Evolutionary conservation across 2,797 vertebrate genomes (phyloP).

Genomic region (Coracias cyanogaster): DNA sequence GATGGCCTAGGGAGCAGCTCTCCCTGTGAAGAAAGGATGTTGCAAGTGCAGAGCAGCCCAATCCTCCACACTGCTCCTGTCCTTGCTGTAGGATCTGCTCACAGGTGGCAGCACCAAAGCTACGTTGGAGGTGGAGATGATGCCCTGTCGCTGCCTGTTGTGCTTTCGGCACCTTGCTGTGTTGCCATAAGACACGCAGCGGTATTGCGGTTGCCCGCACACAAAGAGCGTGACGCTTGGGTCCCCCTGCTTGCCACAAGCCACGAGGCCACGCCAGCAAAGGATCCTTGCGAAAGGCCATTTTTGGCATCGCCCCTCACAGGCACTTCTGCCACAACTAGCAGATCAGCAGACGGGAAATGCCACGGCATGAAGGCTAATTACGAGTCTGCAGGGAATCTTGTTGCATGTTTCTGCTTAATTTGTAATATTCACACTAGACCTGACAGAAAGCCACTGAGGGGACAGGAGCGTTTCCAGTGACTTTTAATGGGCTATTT

Average conservation of each 20-base stretch:
- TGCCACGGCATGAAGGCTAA: accelerated
- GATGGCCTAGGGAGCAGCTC: not conserved
- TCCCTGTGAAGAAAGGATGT: not conserved
- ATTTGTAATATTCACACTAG: conserved; percentile 37
- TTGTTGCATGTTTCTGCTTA: not conserved
- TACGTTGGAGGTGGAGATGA: not conserved
- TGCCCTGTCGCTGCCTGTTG: accelerated
- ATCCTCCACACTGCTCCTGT: not conserved
- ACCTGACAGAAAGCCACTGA: conserved; percentile 16
- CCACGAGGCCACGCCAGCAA: accelerated
- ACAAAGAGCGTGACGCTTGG: accelerated
- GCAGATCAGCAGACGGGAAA: not conserved
- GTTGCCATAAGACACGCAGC: accelerated
- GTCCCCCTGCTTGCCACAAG: accelerated
- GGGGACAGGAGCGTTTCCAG: not conserved
- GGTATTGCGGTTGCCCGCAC: accelerated
- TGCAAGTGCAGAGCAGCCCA: accelerated
- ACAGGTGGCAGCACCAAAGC: accelerated
- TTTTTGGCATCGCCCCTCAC: not conserved
- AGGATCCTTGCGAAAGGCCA: not conserved
- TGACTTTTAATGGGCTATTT: conserved; percentile 12
- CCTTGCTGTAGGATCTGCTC: not conserved
- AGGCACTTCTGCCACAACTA: not conserved
- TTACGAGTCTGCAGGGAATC: conserved; percentile 33
- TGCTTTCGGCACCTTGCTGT: accelerated